Evolutionary conservation across 2,888 invertebrate species (phyloP).

Genomic region (Drosophila eohydei): DNA sequence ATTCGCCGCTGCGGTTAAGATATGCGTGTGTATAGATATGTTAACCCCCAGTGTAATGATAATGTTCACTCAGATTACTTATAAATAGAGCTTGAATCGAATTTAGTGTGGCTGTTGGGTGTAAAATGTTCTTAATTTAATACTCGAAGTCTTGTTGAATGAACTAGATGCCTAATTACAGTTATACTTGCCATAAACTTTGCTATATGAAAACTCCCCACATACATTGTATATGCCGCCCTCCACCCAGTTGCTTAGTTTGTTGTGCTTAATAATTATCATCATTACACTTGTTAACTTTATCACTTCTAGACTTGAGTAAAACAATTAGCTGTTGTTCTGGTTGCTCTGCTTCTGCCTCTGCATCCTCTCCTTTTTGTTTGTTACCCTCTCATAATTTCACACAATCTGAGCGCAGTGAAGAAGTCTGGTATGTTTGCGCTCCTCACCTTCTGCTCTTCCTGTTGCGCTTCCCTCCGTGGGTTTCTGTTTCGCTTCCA

Average conservation of each 20-base stretch:
- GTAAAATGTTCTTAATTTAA: not conserved
- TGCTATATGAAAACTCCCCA: not conserved
- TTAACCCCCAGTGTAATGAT: constrained; percentile 16
- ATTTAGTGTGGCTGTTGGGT: not conserved
- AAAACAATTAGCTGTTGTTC: constrained; percentile 48
- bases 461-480: not conserved
- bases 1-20: not conserved
- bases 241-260: not conserved
- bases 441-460: constrained; percentile 5
- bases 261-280: constrained; percentile 38
- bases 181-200: not conserved
- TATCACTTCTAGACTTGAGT: constrained; percentile 35
- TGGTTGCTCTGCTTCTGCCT: constrained; percentile 15
- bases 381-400: constrained; percentile 39
- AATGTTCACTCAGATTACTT: constrained; percentile 31
- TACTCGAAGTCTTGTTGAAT: constrained; percentile 1
- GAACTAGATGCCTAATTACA: constrained; percentile 6
- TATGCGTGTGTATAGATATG: constrained; percentile 1
- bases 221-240: no score
- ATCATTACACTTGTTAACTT: constrained; percentile 50
- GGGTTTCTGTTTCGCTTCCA: constrained; percentile 54
- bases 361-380: constrained; percentile 10
- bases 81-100: not conserved
- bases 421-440: not conserved
- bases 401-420: constrained; percentile 40